Conservation (phyloP, 2,113 vertebrate species). For the Perognathus longimembris region DNA sequence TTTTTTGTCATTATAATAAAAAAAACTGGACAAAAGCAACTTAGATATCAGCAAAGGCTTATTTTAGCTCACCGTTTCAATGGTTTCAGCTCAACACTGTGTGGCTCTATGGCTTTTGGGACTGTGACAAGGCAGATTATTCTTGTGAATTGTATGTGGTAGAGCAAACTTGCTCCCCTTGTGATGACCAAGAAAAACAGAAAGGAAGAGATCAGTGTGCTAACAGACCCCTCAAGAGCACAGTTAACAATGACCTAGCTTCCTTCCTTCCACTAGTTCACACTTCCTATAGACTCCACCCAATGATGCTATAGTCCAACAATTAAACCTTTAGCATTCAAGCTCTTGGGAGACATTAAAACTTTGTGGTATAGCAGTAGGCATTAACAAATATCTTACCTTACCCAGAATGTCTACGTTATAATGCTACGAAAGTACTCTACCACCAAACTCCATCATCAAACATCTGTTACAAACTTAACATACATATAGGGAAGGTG, state of each 20-base stretch:
- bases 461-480: no score
- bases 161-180: neutral
- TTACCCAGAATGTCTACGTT: neutral
- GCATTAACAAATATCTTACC: neutral
- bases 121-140: neutral
- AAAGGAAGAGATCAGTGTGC: no score
- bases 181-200: no score
- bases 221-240: neutral
- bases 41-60: neutral
- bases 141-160: neutral
- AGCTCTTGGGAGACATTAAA: neutral
- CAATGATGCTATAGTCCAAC: no score
- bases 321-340: neutral
- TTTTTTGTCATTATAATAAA: no score
- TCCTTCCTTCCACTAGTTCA: neutral
- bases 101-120: neutral
- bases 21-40: no score
- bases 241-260: neutral
- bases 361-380: neutral
- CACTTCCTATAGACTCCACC: neutral
- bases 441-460: no score
- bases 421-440: no score
- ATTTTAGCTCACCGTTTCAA: neutral
- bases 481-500: neutral
- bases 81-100: neutral